Base-by-base conservation (phyloP, 2,888 invertebrate genomes). In the Odontomyia ornata region DNA sequence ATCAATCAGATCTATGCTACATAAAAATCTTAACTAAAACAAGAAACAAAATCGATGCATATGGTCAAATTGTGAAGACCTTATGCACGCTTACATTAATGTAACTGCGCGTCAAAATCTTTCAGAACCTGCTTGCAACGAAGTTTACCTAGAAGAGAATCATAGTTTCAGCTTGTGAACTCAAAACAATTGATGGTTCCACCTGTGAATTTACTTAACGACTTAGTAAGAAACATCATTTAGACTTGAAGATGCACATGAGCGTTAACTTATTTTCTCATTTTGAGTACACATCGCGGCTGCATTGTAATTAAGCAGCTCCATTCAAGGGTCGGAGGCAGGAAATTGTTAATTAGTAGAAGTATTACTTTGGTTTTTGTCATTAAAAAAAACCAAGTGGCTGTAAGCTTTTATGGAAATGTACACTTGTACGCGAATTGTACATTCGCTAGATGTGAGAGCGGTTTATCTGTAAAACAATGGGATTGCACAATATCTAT, bases 401-500 rank as follows among this genome's bases (percentile, higher is more conserved):
- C 13, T 18, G 5, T 18, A 52, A 52, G 52, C 52, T 52, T 52
- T 52, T 52, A 18, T 18, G 52, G 52, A 9, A 52, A 52, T 52
- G 52, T 4, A 9, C 52, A 52, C 4, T 52, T 52, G 36, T 9
- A 52, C 3, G 52, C 52, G 13, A 15, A 52, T 13, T 52, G 18
- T 4, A 4, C 52, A 52, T 52, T 4, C 2, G 52, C 7, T 15
- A 21, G 4, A n/a, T 52, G 52, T 52, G 52, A 18, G 15, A 43
- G 7, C 13, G 52, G 7, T 15, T 9, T 36, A 36, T 5, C 9
- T 5, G 36, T 15, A 64, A 23, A 28, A 64, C 64, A 64, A 64
- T 64, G 64, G n/a, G 64, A 28, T 64, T 64, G n/a, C 18, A 21
- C 64, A 64, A 28, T 27, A 60, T 60, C 25, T 11, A 64, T 64